These are phyloP conservation scores for Todus mexicanus DNA, from an alignment of 2,797 vertebrate genomes.

Conservation along the genomic window DNA sequence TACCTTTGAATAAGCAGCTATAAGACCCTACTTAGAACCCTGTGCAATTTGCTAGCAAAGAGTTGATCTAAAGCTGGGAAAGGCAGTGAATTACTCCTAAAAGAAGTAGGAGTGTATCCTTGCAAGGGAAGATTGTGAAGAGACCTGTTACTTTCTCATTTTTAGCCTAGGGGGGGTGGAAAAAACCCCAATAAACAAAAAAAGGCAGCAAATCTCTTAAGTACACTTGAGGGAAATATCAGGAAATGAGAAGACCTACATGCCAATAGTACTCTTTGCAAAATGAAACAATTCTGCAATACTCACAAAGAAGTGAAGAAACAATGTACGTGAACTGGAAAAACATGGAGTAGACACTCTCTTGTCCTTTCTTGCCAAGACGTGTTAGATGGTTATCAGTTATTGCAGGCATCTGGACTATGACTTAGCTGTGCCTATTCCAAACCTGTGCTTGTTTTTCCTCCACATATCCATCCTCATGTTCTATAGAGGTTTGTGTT, in stretches of 20 bases:
- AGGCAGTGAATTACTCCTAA: neutral
- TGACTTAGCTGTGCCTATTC: neutral
- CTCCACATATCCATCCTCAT: neutral
- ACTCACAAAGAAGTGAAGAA: neutral
- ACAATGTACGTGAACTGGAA: neutral
- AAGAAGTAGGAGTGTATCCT: neutral
- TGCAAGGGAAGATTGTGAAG: neutral
- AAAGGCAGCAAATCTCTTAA: neutral
- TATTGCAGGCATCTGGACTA: neutral
- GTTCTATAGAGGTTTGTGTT: neutral
- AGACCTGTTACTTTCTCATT: neutral
- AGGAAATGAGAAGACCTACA: neutral
- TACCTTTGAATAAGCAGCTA: neutral
- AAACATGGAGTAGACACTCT: neutral
- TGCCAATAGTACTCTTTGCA: neutral
- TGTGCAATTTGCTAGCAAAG: neutral
- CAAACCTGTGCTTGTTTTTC: neutral
- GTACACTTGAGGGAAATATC: neutral
- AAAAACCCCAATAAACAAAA: neutral
- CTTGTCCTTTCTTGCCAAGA: neutral
- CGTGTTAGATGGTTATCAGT: neutral
- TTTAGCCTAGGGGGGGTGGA: rapidly evolving
- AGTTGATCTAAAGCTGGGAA: neutral
- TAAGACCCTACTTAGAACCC: neutral
- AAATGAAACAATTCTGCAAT: neutral